Conservation (phyloP, 2,113 vertebrate species). For the Podocnemis expansa region DNA sequence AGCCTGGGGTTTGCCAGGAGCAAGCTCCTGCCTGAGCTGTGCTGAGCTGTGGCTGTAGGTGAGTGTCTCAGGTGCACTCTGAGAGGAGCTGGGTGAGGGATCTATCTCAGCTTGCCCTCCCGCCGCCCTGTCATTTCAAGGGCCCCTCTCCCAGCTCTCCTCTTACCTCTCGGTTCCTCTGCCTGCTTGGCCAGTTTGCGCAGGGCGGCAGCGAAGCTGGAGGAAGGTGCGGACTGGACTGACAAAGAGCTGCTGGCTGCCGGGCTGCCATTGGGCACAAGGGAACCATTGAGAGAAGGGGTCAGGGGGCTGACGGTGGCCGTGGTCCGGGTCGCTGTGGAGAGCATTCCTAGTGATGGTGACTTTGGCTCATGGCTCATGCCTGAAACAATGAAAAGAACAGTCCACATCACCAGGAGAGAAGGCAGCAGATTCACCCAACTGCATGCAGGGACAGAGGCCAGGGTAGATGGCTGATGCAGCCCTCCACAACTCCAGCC, state of each 20-base stretch:
- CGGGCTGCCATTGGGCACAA: constrained; percentile 96
- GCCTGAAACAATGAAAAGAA: constrained; percentile 84
- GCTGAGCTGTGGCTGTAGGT: background rate
- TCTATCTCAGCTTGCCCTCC: background rate
- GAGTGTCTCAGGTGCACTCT: no score
- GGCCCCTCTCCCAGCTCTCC: fast-evolving
- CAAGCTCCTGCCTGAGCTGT: background rate
- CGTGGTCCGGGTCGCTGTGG: constrained; percentile 96
- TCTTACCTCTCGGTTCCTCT: constrained; percentile 97
- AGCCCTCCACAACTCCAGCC: background rate
- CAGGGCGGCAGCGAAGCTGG: constrained; percentile 97
- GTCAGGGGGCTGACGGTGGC: constrained; percentile 98
- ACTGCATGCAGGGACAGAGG: background rate
- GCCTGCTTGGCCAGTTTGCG: constrained; percentile 99
- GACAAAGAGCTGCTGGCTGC: constrained; percentile 86
- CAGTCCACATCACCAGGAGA: constrained; percentile 52
- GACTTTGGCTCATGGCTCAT: constrained; percentile 99
- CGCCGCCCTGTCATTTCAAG: no score
- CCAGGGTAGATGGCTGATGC: background rate
- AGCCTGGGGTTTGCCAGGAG: background rate
- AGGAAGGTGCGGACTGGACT: constrained; percentile 92
- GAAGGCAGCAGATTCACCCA: background rate
- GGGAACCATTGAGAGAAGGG: constrained; percentile 95
- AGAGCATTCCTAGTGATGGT: constrained; percentile 99
- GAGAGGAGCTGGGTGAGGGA: no score